Base-by-base conservation (phyloP, 2,888 invertebrate species). In the Heliconius ethilla region DNA sequence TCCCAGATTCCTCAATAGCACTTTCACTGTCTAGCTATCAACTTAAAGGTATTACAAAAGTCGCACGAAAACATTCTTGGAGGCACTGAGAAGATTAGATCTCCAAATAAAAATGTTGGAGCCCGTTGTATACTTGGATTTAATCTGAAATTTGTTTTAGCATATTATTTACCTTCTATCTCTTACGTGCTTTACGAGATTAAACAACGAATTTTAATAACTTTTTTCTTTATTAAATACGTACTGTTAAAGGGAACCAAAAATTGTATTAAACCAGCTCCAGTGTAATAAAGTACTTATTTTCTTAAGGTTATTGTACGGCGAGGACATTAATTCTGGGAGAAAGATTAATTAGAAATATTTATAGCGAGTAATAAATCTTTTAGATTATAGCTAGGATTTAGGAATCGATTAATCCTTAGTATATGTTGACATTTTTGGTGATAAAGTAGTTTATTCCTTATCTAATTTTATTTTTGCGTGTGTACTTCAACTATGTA, bases 61-160 rank as follows among this genome's bases (percentile, higher is more conserved):
- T 73, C 78, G 83, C 85, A 69, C 66, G 40, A 75, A 79, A 81
- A 82, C 77, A 77, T 59, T 69, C 40, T 66, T 63, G 75, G 69
- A 79, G 70, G 70, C 59, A 70, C 66, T 79, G 78, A 70, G 75
- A 80, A 81, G 79, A 82, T 81, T 79, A 83, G 85, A 86, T 85
- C 83, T 83, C 82, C 67, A 76, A 83, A 84, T 83, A 85, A 86
- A 86, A 87, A 85, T 85, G 83, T 85, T 80, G 82, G 82, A 84
- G 82, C 84, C 80, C 79, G 76, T 79, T 76, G 79, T 82, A 81
- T 81, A 79, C 79, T 80, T 66, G 75, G 86, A 87, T 87, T 87
- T 85, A 87, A 87, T 87, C 85, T 80, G 69, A 80, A 82, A 80
- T 83, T 82, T 82, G 82, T 82, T 82, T 79, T 76, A 77, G 33